These are phyloP conservation scores for Xiphorhynchus elegans DNA, from an alignment of 2,113 vertebrate genomes.

Conservation along the genomic window DNA sequence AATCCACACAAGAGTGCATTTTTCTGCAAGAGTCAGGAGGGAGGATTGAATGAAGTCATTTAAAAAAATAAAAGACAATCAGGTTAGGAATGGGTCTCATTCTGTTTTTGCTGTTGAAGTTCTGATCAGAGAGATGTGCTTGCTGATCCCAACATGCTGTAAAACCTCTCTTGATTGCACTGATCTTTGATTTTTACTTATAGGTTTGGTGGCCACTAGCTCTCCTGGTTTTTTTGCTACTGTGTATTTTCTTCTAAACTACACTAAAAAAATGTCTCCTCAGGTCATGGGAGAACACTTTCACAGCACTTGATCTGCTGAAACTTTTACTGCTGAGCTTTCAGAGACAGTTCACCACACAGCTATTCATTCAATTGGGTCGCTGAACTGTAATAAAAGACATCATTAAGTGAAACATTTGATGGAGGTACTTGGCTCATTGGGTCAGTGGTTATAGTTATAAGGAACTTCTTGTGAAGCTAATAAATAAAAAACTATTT, in stretches of 20 bases:
- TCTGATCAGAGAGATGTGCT: background rate
- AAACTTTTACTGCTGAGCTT: slow-evolving; percentile 5
- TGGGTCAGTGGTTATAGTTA: background rate
- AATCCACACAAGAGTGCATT: slow-evolving; percentile 74
- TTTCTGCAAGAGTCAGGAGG: slow-evolving; percentile 77
- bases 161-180: background rate
- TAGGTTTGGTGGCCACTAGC: background rate
- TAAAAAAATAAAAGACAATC: slow-evolving; percentile 32
- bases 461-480: background rate
- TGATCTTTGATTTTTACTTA: background rate
- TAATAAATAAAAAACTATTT: slow-evolving; percentile 11
- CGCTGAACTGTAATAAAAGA: background rate
- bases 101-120: slow-evolving; percentile 50
- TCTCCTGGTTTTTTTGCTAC: background rate
- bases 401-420: background rate
- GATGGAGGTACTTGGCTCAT: slow-evolving; percentile 2
- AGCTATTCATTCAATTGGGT: background rate
- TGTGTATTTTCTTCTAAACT: background rate
- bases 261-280: background rate
- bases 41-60: slow-evolving; percentile 78
- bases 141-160: background rate
- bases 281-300: background rate
- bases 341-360: background rate
- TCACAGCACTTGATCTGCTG: background rate
- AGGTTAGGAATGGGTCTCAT: slow-evolving; percentile 70